These are phyloP conservation scores for Allolobophora icterica DNA, from an alignment of 2,888 invertebrate genomes.

Conservation along the genomic window DNA sequence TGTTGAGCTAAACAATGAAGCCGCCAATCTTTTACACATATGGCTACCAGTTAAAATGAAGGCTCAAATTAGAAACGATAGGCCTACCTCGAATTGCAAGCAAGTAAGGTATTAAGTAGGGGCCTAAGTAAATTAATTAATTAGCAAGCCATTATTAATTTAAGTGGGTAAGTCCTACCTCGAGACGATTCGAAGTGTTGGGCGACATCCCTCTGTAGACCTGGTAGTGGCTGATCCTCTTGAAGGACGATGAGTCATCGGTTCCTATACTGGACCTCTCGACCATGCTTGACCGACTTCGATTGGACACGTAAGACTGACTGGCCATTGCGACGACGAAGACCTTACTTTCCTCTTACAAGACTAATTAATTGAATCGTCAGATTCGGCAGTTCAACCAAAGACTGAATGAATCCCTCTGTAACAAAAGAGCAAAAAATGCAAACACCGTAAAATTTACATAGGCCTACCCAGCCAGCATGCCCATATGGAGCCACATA, in stretches of 20 bases:
- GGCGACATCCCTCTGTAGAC: slow-evolving; percentile 65
- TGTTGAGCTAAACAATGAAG: no score
- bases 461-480: no score
- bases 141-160: no score
- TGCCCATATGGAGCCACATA: no score
- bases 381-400: neutral
- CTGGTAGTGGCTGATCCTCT: slow-evolving; percentile 55
- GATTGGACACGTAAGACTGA: neutral
- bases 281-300: slow-evolving; percentile 25
- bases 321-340: neutral
- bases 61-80: neutral
- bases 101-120: no score
- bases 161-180: slow-evolving; percentile 54
- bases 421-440: no score
- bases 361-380: neutral
- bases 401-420: neutral
- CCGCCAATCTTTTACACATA: no score
- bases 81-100: slow-evolving; percentile 54
- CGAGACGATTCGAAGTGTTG: slow-evolving; percentile 61
- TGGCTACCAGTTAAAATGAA: no score
- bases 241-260: neutral
- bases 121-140: no score
- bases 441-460: neutral
- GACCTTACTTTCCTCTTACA: neutral
- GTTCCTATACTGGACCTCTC: neutral